Evolutionary conservation across 2,797 vertebrate genomes (phyloP), one percentile per base, ranked within the genome.

Genomic region (Cryptoblepharus egeriae): DNA sequence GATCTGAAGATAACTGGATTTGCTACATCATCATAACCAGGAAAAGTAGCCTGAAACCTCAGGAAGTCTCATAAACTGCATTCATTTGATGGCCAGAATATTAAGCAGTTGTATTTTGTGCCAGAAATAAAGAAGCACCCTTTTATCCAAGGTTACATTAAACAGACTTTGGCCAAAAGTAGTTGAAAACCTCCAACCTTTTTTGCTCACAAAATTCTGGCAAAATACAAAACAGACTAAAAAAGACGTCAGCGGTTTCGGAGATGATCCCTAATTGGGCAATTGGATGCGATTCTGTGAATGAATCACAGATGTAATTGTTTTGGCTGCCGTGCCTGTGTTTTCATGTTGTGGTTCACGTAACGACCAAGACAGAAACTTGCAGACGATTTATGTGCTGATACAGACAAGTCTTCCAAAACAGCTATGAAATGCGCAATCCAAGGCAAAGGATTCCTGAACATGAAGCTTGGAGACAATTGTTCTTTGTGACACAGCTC

Each of bases 341-440:
- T 79, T 74, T 84, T 73, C 61, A 74, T 74, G 70, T 73, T 84
- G 82, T 67, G 76, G 82, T 79, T 84, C 76, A 79, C 74, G 78
- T 84, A 73, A 78, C 24, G 28, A 67, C 61, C 82, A 79, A 73
- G 61, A 58, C 61, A 22, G 52, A 73, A 73, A 65, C 49, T 73
- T 55, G 22, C 35, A 83, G 37, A 67, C 73, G 65, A 69, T 42
- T 75, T 13, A 49, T 82, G 71, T 49, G 42, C 24, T 64, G 49
- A 79, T 73, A 74, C 49, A 67, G 76, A 74, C n/a, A 74, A 52
- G 49, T 16, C 49, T 52, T 52, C 15, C 74, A 71, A 76, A 82
- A 61, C 18, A 15, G 49, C 49, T 16, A 52, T n/a, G 67, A 71
- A 37, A 2, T 28, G 49, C 52, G 28, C 8, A 10, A 55, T 71